Percentiles rank a stretch among this genome's conserved stretches.
Conservation (phyloP, 2,113 vertebrate genomes). For the Stomatorhinus ivindoensis region DNA sequence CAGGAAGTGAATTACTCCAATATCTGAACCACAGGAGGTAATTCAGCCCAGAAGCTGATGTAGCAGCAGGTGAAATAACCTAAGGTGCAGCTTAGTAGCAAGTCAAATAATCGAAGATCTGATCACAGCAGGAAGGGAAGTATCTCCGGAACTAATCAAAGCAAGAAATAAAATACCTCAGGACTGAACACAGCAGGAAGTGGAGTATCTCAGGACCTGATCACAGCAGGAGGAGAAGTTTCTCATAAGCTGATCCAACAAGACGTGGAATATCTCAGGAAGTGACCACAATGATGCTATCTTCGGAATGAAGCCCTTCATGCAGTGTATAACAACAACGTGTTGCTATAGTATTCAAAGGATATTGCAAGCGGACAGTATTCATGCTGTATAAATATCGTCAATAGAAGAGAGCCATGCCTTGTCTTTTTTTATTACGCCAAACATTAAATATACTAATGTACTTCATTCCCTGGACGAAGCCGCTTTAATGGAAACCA, state of each 20-base stretch:
- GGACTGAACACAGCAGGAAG: not conserved
- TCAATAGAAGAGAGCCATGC: not conserved
- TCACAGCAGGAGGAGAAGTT: not conserved
- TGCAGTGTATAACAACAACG: not conserved
- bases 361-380: not conserved
- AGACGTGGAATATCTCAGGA: not conserved
- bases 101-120: not conserved
- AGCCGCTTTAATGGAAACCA: not conserved
- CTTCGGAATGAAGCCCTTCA: not conserved
- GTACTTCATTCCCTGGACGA: not conserved
- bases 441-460: not conserved
- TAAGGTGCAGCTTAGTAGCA: not conserved
- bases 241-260: not conserved
- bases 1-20: not conserved
- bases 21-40: not conserved
- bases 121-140: constrained; percentile 2
- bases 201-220: not conserved
- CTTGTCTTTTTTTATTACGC: not conserved
- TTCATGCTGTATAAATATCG: not conserved
- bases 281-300: not conserved
- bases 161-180: not conserved
- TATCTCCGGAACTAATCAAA: not conserved
- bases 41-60: not conserved
- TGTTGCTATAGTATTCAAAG: not conserved
- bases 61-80: not conserved